Conservation (phyloP, 2,113 vertebrate genomes). For the Pleuronectes platessa region DNA sequence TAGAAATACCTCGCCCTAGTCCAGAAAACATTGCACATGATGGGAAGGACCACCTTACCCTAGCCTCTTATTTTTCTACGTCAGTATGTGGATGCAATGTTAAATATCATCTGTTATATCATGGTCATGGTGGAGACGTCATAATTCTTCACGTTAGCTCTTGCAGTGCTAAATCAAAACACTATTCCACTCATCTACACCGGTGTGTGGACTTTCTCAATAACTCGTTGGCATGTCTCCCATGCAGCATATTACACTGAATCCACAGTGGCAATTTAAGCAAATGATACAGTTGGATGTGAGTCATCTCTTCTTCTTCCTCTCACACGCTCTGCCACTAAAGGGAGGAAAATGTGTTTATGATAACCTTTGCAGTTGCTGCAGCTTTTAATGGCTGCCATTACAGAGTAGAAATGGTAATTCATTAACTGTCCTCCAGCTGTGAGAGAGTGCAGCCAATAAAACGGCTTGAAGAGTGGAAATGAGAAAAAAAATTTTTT, state of each 20-base stretch:
- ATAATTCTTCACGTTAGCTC: background rate
- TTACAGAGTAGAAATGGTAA: conserved; percentile 52
- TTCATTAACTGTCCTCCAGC: conserved; percentile 53
- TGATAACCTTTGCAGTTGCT: conserved; percentile 61
- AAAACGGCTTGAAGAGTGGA: conserved; percentile 17
- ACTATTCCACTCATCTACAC: background rate
- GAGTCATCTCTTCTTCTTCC: conserved; percentile 44
- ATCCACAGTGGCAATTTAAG: conserved; percentile 48
- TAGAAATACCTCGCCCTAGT: background rate
- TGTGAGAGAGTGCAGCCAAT: conserved; percentile 22
- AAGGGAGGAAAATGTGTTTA: conserved; percentile 60
- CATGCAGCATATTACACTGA: conserved; percentile 10
- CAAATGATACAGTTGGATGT: conserved; percentile 44
- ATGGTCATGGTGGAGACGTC: background rate
- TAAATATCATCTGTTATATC: background rate
- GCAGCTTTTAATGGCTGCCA: conserved; percentile 50
- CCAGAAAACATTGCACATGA: background rate
- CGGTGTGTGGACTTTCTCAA: background rate
- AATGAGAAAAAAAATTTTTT: background rate
- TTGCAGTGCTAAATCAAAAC: too few relatives aligned
- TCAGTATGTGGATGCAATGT: background rate
- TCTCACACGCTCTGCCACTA: conserved; percentile 35
- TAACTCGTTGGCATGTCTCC: conserved; percentile 10
- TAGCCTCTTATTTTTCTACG: background rate
- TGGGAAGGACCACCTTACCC: background rate